phyloP scores from a whole-genome alignment of 64 coral and sea anemone genomes.

The Pocillopora damicornis region DNA sequence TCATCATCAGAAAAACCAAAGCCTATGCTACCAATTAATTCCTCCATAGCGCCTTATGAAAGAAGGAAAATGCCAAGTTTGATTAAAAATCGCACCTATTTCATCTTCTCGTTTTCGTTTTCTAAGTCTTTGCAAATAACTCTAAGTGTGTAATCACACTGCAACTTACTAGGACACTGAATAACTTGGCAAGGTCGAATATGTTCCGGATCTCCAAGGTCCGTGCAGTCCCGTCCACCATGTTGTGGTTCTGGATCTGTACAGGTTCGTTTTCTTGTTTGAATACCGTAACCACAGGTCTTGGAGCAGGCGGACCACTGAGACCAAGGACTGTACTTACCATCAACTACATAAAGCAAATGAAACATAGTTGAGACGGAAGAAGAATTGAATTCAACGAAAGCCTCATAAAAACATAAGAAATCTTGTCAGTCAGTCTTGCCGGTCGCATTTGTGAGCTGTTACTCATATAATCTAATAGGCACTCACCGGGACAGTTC shows the following conservation, averaged over 20 bases:
- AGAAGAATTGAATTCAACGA: too few relatives aligned
- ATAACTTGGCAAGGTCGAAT: constrained; percentile 79
- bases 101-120: too few relatives aligned
- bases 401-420: too few relatives aligned
- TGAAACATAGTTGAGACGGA: not conserved
- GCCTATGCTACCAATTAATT: too few relatives aligned
- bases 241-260: constrained; percentile 82
- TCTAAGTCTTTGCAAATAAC: too few relatives aligned
- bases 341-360: constrained; percentile 53
- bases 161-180: constrained; percentile 86
- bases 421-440: too few relatives aligned
- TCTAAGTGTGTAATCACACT: too few relatives aligned
- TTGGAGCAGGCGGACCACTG: constrained; percentile 79
- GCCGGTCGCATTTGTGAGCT: not conserved
- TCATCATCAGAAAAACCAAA: not conserved
- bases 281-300: constrained; percentile 78
- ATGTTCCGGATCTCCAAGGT: constrained; percentile 81
- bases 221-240: constrained; percentile 87
- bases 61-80: too few relatives aligned
- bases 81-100: too few relatives aligned
- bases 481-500: constrained; percentile 78
- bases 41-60: too few relatives aligned
- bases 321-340: constrained; percentile 80
- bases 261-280: constrained; percentile 74
- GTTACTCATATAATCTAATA: not conserved